phyloP scores from a whole-genome alignment of 2,888 invertebrate genomes.

The Spodoptera littoralis region DNA sequence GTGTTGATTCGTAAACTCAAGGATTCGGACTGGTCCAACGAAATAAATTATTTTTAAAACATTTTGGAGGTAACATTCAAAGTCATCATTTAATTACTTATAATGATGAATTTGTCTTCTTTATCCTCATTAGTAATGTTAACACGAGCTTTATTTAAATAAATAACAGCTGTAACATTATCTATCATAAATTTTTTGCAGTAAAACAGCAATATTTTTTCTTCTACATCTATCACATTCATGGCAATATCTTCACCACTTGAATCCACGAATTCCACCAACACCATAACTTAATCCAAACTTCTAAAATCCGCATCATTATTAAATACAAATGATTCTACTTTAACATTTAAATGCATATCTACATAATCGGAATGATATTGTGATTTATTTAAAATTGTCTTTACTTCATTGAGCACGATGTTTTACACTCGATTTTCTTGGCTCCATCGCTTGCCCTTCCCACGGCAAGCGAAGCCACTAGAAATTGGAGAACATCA shows the following conservation, averaged over 20 bases:
- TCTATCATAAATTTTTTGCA: too few relatives aligned
- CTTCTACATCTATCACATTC: too few relatives aligned
- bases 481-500: constrained; percentile 46
- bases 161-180: constrained; percentile 28
- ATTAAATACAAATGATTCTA: constrained; percentile 45
- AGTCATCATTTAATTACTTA: not conserved
- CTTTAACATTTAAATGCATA: constrained; percentile 63
- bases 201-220: too few relatives aligned
- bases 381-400: constrained; percentile 39
- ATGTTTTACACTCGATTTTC: constrained; percentile 47
- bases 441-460: constrained; percentile 22
- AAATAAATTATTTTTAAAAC: constrained; percentile 7
- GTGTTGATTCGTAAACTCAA: constrained; percentile 58
- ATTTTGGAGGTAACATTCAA: constrained; percentile 13
- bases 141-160: constrained; percentile 19
- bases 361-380: constrained; percentile 66
- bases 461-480: constrained; percentile 24
- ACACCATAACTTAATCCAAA: constrained; percentile 45
- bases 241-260: not conserved
- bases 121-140: constrained; percentile 4
- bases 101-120: not conserved
- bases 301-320: constrained; percentile 25
- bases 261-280: constrained; percentile 47
- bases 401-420: constrained; percentile 38
- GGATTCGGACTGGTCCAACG: constrained; percentile 11